Conservation (phyloP, 2,797 vertebrate genomes). For the Acropternis orthonyx region DNA sequence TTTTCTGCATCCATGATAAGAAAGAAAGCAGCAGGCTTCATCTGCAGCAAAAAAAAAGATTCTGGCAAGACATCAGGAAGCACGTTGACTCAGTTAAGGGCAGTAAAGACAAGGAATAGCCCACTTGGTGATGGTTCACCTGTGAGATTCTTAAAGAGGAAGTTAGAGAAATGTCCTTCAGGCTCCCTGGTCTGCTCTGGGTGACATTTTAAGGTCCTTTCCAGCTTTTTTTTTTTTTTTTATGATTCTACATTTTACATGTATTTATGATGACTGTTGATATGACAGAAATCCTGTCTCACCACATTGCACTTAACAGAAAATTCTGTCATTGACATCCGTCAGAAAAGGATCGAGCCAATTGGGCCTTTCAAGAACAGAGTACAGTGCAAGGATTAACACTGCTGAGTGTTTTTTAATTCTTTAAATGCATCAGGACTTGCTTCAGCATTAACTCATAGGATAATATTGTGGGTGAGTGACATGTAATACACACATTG, state of each 20-base stretch:
- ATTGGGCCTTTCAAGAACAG: not conserved
- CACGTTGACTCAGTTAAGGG: not conserved
- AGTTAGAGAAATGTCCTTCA: not conserved
- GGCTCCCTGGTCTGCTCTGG: not conserved
- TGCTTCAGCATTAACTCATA: not conserved
- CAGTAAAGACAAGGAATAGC: not conserved
- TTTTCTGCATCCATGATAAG: not conserved
- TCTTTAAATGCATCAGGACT: not conserved
- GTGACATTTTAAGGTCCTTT: not conserved
- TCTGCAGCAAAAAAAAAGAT: not conserved
- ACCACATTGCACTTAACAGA: not conserved
- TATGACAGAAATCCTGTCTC: not conserved
- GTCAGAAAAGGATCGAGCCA: not conserved
- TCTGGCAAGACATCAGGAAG: not conserved
- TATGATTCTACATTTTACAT: not conserved
- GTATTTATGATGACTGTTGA: not conserved
- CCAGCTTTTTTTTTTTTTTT: not conserved
- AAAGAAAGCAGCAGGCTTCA: not conserved
- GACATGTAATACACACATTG: rapidly evolving
- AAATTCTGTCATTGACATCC: not conserved
- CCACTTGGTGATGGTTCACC: not conserved
- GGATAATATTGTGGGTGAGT: not conserved
- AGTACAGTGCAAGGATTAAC: not conserved
- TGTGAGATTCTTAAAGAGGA: not conserved
- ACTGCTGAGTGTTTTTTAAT: not conserved